Percentiles rank a stretch among this genome's conserved stretches.
Conservation (phyloP, 2,888 invertebrate genomes). For the Apamea anceps region DNA sequence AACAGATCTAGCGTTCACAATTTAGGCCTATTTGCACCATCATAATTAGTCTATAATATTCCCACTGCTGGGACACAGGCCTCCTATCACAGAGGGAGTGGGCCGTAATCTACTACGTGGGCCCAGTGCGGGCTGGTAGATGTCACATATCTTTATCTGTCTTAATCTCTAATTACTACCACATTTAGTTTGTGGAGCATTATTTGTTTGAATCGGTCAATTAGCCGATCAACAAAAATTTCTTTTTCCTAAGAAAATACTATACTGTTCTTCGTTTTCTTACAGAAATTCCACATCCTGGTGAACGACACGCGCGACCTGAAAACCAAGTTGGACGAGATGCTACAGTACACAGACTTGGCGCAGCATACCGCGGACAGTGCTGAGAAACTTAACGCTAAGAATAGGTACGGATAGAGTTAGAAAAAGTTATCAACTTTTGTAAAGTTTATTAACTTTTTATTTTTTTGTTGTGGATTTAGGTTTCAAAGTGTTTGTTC, state of each 20-base stretch:
- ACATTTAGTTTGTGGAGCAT: background rate
- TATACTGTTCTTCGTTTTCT: background rate
- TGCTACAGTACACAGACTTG: constrained; percentile 92
- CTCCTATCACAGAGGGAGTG: too few species aligned
- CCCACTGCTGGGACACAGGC: too few species aligned
- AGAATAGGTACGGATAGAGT: constrained; percentile 84
- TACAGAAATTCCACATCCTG: constrained; percentile 88
- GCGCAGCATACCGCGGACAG: constrained; percentile 91
- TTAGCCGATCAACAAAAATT: background rate
- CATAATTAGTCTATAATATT: too few species aligned
- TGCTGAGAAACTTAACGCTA: constrained; percentile 90
- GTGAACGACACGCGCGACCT: constrained; percentile 91
- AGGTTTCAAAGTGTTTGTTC: background rate
- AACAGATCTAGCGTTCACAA: background rate
- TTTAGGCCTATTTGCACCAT: background rate
- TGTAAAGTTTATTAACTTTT: background rate
- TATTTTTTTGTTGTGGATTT: background rate
- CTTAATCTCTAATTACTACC: background rate
- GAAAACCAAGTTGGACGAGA: constrained; percentile 93
- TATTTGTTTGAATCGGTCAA: background rate
- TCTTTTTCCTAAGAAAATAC: background rate
- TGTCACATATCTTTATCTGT: too few species aligned
- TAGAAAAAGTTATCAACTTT: background rate
- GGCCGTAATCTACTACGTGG: too few species aligned
- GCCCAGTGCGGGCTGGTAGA: too few species aligned